Evolutionary conservation across 1,140 invertebrate species (phyloP).

Genomic region (Drosophila biarmipes): DNA sequence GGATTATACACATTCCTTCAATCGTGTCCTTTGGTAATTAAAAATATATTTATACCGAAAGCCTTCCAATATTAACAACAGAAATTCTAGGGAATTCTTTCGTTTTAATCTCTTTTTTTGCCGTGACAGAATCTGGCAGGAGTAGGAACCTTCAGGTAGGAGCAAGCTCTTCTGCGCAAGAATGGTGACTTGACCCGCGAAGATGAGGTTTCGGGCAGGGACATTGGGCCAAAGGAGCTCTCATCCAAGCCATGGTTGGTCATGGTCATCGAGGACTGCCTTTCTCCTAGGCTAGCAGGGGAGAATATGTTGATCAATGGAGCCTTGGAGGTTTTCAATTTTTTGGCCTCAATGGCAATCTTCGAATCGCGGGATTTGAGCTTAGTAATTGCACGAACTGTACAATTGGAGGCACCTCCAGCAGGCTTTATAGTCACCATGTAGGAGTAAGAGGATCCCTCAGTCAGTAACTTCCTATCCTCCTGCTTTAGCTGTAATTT

Average conservation of each 20-base stretch:
- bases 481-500: slow-evolving; percentile 11
- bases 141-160: background rate
- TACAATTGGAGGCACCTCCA: slow-evolving; percentile 9
- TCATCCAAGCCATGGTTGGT: background rate
- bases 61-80: background rate
- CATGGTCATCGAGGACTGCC: background rate
- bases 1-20: background rate
- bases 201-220: background rate
- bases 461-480: background rate
- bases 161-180: background rate
- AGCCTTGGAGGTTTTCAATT: too few relatives aligned
- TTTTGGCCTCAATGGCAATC: too few relatives aligned
- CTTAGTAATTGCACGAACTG: background rate
- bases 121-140: slow-evolving; percentile 6
- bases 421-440: slow-evolving; percentile 38
- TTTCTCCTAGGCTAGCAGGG: background rate
- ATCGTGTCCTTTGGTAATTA: background rate
- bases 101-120: slow-evolving; percentile 10
- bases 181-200: background rate
- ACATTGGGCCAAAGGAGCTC: background rate
- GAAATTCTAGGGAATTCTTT: background rate
- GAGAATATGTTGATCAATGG: background rate
- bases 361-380: background rate
- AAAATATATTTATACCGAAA: slow-evolving; percentile 9
- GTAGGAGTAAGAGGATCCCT: slow-evolving; percentile 11